Evolutionary conservation across 2,113 vertebrate genomes (phyloP).

Genomic region (Formicarius rufipectus): DNA sequence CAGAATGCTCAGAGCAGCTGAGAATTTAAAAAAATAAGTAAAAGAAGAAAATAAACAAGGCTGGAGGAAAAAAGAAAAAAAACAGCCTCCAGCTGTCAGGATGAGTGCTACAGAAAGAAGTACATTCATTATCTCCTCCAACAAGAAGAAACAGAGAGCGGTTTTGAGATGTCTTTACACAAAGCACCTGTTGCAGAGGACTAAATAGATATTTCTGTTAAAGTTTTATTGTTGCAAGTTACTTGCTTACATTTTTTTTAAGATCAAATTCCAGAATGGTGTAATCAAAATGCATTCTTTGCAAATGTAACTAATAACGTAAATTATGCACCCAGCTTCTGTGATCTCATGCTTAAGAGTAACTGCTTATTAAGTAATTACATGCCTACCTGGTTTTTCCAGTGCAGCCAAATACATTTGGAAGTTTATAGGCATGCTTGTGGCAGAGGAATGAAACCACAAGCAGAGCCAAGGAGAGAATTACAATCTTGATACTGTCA

Average conservation of each 20-base stretch:
- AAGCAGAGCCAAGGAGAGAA: background rate
- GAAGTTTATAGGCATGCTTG: background rate
- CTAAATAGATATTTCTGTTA: background rate
- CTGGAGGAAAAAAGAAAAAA: background rate
- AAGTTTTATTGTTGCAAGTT: background rate
- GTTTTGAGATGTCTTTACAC: background rate
- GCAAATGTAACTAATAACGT: background rate
- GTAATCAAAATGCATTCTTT: background rate
- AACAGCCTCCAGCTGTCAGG: background rate
- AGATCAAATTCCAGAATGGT: background rate
- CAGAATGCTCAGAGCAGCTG: background rate
- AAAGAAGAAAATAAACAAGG: background rate
- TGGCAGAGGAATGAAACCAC: background rate
- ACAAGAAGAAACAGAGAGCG: background rate
- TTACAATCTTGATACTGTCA: background rate
- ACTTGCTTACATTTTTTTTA: background rate
- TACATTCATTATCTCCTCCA: background rate
- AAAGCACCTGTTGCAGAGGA: background rate
- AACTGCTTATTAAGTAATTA: conserved; percentile 26
- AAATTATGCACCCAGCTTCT: background rate
- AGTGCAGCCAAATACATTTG: background rate
- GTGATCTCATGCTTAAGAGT: background rate
- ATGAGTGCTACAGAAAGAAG: background rate
- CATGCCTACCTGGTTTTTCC: conserved; percentile 16
- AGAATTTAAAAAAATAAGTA: background rate